A percentile compares a stretch with the other conserved stretches of the same genome.
These are phyloP conservation scores for Caenorhabditis drosophilae DNA, from an alignment of 2,888 invertebrate species.

Conservation along the genomic window DNA sequence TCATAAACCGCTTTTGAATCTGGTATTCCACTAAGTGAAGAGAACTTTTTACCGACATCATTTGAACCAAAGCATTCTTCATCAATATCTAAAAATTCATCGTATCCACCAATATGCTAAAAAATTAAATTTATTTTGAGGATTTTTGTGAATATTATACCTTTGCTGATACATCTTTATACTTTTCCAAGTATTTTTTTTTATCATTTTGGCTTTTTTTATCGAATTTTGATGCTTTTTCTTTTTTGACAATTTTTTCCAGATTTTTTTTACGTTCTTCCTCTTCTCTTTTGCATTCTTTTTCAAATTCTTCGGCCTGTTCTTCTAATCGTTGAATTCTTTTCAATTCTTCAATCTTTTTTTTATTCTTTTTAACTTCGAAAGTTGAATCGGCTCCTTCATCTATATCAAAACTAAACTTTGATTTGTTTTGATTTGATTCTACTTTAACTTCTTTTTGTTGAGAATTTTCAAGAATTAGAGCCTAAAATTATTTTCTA, in stretches of 20 bases:
- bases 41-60: constrained; percentile 22
- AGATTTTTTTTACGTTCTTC: constrained; percentile 21
- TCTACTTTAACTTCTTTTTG: too few species aligned
- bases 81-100: constrained; percentile 37
- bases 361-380: constrained; percentile 59
- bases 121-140: constrained; percentile 28
- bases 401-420: constrained; percentile 58
- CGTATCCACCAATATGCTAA: constrained; percentile 27
- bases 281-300: constrained; percentile 18
- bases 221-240: constrained; percentile 29
- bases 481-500: too few species aligned
- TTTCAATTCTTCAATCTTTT: constrained; percentile 52
- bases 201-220: constrained; percentile 23
- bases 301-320: constrained; percentile 28
- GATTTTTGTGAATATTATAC: too few species aligned
- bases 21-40: constrained; percentile 76
- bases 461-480: too few species aligned
- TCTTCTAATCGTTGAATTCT: constrained; percentile 45
- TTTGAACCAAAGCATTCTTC: constrained; percentile 7
- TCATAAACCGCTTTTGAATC: constrained; percentile 98
- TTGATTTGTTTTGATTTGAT: constrained; percentile 10
- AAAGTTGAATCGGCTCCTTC: constrained; percentile 55
- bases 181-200: constrained; percentile 44
- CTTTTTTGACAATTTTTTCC: constrained; percentile 26
- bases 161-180: constrained; percentile 35